Evolutionary conservation across 2,113 vertebrate species (phyloP).

Genomic region (Tetraodon nigroviridis): DNA sequence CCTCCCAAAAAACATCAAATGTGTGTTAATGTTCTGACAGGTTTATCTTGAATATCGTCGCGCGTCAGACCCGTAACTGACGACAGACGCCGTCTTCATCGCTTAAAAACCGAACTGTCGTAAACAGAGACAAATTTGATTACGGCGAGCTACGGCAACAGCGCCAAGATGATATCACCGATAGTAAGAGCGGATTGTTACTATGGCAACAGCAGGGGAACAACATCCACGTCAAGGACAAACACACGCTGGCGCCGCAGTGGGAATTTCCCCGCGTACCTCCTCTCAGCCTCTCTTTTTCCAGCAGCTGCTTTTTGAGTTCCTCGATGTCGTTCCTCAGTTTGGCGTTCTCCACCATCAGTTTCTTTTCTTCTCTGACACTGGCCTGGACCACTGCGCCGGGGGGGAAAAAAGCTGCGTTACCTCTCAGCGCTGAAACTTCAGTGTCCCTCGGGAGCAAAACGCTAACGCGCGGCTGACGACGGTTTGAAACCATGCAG

Average conservation of each 20-base stretch:
- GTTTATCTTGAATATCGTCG: conserved; percentile 20
- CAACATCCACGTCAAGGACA: conserved; percentile 20
- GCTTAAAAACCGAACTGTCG: conserved; percentile 2
- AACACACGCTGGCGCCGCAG: not conserved
- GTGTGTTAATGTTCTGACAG: conserved; percentile 36
- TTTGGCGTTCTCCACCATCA: conserved; percentile 92
- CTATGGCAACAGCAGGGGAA: conserved; percentile 40
- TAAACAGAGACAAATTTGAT: conserved; percentile 11
- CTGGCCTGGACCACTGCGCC: conserved; percentile 85
- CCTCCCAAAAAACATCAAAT: conserved; percentile 54
- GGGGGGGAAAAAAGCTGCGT: conserved; percentile 29
- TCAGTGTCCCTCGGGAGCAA: not conserved
- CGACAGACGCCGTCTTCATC: conserved; percentile 32
- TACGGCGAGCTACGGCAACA: conserved; percentile 28
- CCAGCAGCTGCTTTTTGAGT: conserved; percentile 85
- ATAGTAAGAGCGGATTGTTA: conserved; percentile 38
- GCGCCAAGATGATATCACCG: conserved; percentile 33
- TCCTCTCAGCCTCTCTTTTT: conserved; percentile 89
- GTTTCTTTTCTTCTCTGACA: conserved; percentile 91
- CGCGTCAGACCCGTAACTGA: conserved; percentile 17
- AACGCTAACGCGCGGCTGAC: too few relatives aligned
- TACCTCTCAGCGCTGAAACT: conserved; percentile 14
- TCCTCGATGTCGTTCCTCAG: conserved; percentile 92
- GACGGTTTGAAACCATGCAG: too few relatives aligned
- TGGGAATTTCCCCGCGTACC: conserved; percentile 72